Conservation (phyloP, 2,113 vertebrate species). For the Monopterus albus region DNA sequence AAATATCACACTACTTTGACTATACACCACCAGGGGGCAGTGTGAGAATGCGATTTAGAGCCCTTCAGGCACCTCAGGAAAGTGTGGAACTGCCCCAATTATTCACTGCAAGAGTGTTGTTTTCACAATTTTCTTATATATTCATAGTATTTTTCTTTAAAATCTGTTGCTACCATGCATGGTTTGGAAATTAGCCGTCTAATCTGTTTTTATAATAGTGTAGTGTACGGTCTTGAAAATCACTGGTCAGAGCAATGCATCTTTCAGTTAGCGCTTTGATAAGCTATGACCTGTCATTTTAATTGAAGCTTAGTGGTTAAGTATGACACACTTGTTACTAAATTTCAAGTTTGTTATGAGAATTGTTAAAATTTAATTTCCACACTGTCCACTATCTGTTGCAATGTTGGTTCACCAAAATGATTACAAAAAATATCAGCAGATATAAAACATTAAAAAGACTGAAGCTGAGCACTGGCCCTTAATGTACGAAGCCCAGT, state of each 20-base stretch:
- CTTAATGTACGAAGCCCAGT: conserved; percentile 35
- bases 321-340: conserved; percentile 20
- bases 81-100: conserved; percentile 30
- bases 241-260: neutral
- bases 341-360: conserved; percentile 43
- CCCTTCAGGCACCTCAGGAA: conserved; percentile 29
- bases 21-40: conserved; percentile 68
- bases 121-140: conserved; percentile 5
- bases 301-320: conserved; percentile 26
- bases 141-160: conserved; percentile 1
- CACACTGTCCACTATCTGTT: conserved; percentile 1
- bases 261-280: conserved; percentile 7
- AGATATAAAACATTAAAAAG: conserved; percentile 36
- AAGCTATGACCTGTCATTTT: conserved; percentile 32
- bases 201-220: neutral
- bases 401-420: conserved; percentile 27
- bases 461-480: conserved; percentile 26
- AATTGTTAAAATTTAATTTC: conserved; percentile 37
- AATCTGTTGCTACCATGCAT: neutral
- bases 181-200: neutral
- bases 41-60: conserved; percentile 36
- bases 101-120: conserved; percentile 2
- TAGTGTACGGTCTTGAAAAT: neutral
- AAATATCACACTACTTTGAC: conserved; percentile 10
- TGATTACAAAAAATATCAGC: conserved; percentile 38